A percentile compares a stretch with the other conserved stretches of the same genome.
Conservation (phyloP, 2,888 invertebrate species). For the Morpho achilles region DNA sequence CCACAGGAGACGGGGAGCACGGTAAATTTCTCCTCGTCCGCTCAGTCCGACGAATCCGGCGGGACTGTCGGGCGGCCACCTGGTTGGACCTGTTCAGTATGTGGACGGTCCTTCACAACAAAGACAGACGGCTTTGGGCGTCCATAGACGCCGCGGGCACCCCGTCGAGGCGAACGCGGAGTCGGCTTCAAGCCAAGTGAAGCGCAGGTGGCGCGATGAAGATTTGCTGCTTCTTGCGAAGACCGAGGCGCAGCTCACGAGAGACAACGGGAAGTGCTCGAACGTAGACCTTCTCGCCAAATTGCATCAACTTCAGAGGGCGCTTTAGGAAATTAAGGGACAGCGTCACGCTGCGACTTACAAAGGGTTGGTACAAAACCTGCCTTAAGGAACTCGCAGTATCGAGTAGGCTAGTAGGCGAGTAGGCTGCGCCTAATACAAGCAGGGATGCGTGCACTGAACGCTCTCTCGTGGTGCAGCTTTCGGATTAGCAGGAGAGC, state of each 20-base stretch:
- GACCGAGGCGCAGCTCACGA: slow-evolving; percentile 23
- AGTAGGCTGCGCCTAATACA: background rate
- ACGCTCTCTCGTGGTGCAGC: background rate
- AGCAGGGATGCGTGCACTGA: background rate
- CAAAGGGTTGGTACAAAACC: slow-evolving; percentile 17
- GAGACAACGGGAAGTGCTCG: slow-evolving; percentile 9
- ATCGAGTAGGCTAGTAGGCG: background rate
- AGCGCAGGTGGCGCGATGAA: slow-evolving; percentile 27
- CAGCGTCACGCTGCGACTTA: slow-evolving; percentile 18
- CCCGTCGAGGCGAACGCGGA: slow-evolving; percentile 24
- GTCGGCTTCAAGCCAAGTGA: slow-evolving; percentile 23
- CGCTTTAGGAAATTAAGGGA: slow-evolving; percentile 25
- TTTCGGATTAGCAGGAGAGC: background rate
- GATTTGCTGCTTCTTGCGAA: slow-evolving; percentile 23
- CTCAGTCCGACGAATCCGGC: slow-evolving; percentile 4
- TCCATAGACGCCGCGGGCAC: slow-evolving; percentile 23
- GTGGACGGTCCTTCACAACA: slow-evolving; percentile 16
- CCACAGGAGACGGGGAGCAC: slow-evolving; percentile 26
- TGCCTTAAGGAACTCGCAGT: slow-evolving; percentile 5
- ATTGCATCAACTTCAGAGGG: slow-evolving; percentile 19
- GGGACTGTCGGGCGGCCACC: slow-evolving; percentile 3
- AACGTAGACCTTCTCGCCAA: slow-evolving; percentile 15
- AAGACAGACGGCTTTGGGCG: slow-evolving; percentile 23
- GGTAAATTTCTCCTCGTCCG: slow-evolving; percentile 9
- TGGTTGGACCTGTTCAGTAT: slow-evolving; percentile 18